These are phyloP conservation scores for Periplaneta americana DNA, from an alignment of 1,140 invertebrate species.

Conservation along the genomic window DNA sequence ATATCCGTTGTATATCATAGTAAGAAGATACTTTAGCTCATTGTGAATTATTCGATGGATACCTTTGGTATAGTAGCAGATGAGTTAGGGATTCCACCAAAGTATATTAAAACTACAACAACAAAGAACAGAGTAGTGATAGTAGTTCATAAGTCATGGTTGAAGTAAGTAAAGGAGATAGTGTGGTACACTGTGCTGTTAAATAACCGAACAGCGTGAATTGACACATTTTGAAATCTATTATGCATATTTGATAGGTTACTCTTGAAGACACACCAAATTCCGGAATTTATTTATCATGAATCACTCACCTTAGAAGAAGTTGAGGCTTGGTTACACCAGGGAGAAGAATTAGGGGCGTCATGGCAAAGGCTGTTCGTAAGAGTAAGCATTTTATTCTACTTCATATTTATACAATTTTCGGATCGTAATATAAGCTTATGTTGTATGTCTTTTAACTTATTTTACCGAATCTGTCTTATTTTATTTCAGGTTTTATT, in stretches of 20 bases:
- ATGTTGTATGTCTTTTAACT: too few species aligned
- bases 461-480: too few species aligned
- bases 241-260: conserved; percentile 24
- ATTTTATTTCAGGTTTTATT: conserved; percentile 46
- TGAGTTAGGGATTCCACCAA: conserved; percentile 43
- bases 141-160: conserved; percentile 59
- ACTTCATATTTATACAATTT: neutral
- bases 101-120: conserved; percentile 48
- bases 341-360: conserved; percentile 48
- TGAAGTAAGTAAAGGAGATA: conserved; percentile 42
- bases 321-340: conserved; percentile 43
- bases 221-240: neutral
- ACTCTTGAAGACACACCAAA: conserved; percentile 48
- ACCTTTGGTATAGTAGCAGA: neutral
- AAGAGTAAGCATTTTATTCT: conserved; percentile 36
- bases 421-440: too few species aligned
- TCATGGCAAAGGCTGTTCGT: conserved; percentile 55
- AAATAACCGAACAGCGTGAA: too few species aligned
- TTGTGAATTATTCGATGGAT: conserved; percentile 3
- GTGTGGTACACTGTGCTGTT: neutral
- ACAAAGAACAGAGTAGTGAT: conserved; percentile 48
- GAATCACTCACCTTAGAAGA: conserved; percentile 40
- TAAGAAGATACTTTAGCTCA: neutral
- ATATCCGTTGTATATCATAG: neutral
- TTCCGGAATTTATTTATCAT: conserved; percentile 35